Conservation (phyloP, 2,888 invertebrate genomes). For the Sphaeridia pumilis region DNA sequence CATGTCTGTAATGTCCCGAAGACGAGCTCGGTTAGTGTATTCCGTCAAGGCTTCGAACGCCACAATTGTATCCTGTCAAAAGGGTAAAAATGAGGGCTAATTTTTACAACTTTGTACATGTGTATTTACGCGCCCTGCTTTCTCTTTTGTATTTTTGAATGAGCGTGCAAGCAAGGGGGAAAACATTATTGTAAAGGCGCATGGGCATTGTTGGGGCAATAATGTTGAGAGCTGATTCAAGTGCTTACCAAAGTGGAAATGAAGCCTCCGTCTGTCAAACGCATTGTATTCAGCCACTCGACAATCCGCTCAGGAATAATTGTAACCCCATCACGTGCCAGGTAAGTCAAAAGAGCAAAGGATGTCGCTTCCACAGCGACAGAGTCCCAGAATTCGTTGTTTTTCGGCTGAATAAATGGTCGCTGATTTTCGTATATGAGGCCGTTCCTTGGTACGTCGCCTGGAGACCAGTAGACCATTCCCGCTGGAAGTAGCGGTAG, state of each 20-base stretch:
- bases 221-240: background rate
- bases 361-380: conserved; percentile 46
- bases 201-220: too few relatives aligned
- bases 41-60: conserved; percentile 46
- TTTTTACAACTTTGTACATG: background rate
- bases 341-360: conserved; percentile 45
- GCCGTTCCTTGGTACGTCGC: conserved; percentile 36
- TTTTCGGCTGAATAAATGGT: conserved; percentile 41
- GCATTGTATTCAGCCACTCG: conserved; percentile 42
- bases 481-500: conserved; percentile 39
- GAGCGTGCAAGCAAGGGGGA: too few relatives aligned
- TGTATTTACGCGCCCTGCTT: background rate
- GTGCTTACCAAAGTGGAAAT: conserved; percentile 40
- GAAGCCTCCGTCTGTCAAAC: conserved; percentile 41
- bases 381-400: conserved; percentile 42
- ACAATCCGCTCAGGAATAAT: conserved; percentile 41
- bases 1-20: conserved; percentile 42
- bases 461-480: conserved; percentile 41
- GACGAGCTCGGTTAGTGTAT: conserved; percentile 41
- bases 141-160: too few relatives aligned
- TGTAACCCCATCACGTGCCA: conserved; percentile 40
- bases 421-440: conserved; percentile 41
- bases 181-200: too few relatives aligned
- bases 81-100: background rate
- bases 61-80: conserved; percentile 43